Evolutionary conservation across 2,113 vertebrate species (phyloP).

Genomic region (Hyaena hyaena): DNA sequence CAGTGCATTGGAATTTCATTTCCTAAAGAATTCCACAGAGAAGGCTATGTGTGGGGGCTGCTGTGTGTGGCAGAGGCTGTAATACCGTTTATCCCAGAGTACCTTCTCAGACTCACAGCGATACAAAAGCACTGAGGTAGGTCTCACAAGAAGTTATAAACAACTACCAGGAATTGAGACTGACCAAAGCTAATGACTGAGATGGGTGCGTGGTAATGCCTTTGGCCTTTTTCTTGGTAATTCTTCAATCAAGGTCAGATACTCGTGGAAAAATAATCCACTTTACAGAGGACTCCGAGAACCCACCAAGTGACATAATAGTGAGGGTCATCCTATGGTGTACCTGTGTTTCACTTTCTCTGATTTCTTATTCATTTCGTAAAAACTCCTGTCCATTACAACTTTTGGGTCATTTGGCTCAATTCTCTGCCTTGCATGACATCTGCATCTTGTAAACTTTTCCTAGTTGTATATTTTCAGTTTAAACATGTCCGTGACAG

Average conservation of each 20-base stretch:
- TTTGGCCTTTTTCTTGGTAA: not conserved
- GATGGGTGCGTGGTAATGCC: not conserved
- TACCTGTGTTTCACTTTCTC: not conserved
- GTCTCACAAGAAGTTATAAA: not conserved
- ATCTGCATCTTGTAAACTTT: slow-evolving; percentile 74
- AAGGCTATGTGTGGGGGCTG: not conserved
- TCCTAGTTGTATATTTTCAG: slow-evolving; percentile 73
- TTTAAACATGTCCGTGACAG: slow-evolving; percentile 74
- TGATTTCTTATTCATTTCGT: slow-evolving; percentile 37
- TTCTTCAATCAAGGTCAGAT: not conserved
- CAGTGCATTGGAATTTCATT: slow-evolving; percentile 29
- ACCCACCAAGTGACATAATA: not conserved
- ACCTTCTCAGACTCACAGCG: not conserved
- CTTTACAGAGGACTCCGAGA: not conserved
- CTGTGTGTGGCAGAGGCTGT: not conserved
- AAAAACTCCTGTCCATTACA: slow-evolving; percentile 63
- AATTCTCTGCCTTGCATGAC: slow-evolving; percentile 57
- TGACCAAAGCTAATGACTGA: not conserved
- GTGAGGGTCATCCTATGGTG: not conserved
- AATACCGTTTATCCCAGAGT: not conserved
- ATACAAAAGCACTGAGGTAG: not conserved
- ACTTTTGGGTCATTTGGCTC: slow-evolving; percentile 66
- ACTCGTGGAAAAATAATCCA: not conserved
- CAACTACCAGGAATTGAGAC: not conserved
- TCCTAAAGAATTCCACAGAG: not conserved